Evolutionary conservation across 2,113 vertebrate genomes (phyloP), one percentile per base, ranked within the genome.

Genomic region (Oncorhynchus mykiss): DNA sequence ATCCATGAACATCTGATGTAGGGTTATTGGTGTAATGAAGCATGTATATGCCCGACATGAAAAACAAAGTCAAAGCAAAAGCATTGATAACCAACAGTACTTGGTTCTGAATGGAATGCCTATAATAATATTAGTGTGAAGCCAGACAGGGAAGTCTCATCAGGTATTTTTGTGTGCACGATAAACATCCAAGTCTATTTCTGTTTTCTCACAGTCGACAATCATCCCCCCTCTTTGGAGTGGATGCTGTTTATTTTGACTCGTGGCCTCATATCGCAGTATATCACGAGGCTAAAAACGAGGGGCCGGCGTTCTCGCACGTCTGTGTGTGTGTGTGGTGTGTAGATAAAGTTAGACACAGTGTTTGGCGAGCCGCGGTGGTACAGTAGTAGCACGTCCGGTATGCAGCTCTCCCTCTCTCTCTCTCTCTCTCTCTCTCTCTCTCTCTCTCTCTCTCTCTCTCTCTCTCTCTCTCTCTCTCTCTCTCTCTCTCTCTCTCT

Each of bases 221-320:
- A 24, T 71, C 12, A 25, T 5, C 24, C 3, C 3, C 12, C 48
- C 11, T 24, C 34, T 62, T 57, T 4, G 48, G 14, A n/a, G 25
- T n/a, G 54, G 5, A 24, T 20, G 49, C 25, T 67, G 59, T 71
- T 75, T 81, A 39, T 75, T 72, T 71, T 74, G 77, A 70, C 29
- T 2, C 22, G 11, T 13, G 60, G 66, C 22, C 34, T 31, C 27
- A 20, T 60, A 20, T 70, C 45, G 16, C 69, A 14, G 48, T 14
- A 45, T 34, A 68, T 67, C 22, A 49, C 14, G 0, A 7, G 14
- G 18, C 34, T 67, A 18, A 77, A 66, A 67, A 54, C 22, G 51
- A 54, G 31, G 66, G 45, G 49, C 25, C 66, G 31, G 65, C 9
- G 2, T 31, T 54, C 54, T 57, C 7, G 67, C 34, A 22, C 29